These are phyloP conservation scores for Tinamus major DNA, from an alignment of 2,797 vertebrate species.

Conservation along the genomic window DNA sequence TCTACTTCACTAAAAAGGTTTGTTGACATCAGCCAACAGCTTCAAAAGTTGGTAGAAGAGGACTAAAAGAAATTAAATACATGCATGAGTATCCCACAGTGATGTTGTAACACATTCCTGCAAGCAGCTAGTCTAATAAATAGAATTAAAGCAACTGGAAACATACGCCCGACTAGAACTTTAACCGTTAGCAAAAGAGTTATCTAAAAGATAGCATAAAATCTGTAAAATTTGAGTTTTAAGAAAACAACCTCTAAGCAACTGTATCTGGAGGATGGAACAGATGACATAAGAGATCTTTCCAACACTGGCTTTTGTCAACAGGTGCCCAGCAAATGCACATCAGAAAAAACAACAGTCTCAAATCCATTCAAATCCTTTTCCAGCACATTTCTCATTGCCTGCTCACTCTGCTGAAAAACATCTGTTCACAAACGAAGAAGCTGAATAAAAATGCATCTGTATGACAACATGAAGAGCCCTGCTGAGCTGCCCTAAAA, in stretches of 20 bases:
- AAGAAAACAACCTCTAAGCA: neutral
- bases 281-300: slow-evolving; percentile 18
- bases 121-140: neutral
- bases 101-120: neutral
- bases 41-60: neutral
- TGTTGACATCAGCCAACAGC: neutral
- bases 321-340: slow-evolving; percentile 47
- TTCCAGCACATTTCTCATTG: slow-evolving; percentile 32
- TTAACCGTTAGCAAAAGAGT: neutral
- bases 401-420: slow-evolving; percentile 26
- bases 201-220: neutral
- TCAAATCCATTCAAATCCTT: slow-evolving; percentile 27
- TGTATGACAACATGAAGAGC: neutral
- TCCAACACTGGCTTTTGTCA: slow-evolving; percentile 19
- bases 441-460: neutral
- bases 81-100: neutral
- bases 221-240: neutral
- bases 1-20: neutral
- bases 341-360: neutral
- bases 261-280: neutral
- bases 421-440: slow-evolving; percentile 42
- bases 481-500: neutral
- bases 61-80: neutral
- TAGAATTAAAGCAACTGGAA: neutral
- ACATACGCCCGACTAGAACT: neutral